Conservation (phyloP, 2,797 vertebrate genomes). For the Cygnus olor region DNA sequence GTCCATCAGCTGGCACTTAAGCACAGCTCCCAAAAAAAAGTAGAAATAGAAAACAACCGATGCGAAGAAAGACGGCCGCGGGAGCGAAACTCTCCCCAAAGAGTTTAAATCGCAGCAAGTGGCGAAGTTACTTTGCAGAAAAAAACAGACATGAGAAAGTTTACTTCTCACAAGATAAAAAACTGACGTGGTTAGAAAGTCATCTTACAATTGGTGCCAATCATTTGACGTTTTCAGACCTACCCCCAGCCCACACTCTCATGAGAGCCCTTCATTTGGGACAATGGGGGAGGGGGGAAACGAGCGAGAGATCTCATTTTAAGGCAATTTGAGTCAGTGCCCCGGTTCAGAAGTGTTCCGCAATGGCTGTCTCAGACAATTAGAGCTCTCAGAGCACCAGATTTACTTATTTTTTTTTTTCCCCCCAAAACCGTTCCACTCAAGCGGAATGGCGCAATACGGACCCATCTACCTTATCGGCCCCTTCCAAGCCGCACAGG, state of each 20-base stretch:
- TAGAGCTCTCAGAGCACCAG: constrained; percentile 26
- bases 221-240: constrained; percentile 74
- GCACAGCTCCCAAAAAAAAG: constrained; percentile 9
- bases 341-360: constrained; percentile 25
- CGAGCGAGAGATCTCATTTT: constrained; percentile 43
- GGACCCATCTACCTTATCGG: constrained; percentile 62
- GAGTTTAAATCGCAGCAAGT: constrained; percentile 60
- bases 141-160: constrained; percentile 70
- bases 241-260: constrained; percentile 68
- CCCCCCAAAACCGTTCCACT: background rate
- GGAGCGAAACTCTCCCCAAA: background rate
- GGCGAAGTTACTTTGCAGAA: constrained; percentile 24
- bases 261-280: constrained; percentile 62
- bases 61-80: background rate
- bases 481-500: background rate
- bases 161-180: constrained; percentile 73
- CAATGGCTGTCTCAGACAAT: constrained; percentile 52
- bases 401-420: background rate
- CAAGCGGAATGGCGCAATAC: constrained; percentile 45
- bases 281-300: constrained; percentile 63
- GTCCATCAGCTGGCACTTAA: constrained; percentile 34
- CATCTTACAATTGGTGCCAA: constrained; percentile 66
- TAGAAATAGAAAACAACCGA: constrained; percentile 22
- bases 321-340: background rate
- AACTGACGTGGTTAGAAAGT: constrained; percentile 71